Evolutionary conservation across 2,113 vertebrate genomes (phyloP).

Genomic region (Cheirogaleus medius): DNA sequence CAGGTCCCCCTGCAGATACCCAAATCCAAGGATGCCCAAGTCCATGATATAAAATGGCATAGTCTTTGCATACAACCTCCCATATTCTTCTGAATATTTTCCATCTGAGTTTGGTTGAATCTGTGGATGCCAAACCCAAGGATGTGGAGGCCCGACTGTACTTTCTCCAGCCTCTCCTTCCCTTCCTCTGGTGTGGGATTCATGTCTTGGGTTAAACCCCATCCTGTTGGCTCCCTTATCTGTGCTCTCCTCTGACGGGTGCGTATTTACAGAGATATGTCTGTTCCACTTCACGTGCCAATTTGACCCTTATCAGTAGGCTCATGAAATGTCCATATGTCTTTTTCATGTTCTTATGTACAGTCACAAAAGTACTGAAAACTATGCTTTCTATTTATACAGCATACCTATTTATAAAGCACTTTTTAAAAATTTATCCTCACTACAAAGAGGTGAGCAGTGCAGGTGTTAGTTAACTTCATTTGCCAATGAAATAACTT

Average conservation of each 20-base stretch:
- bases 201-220: background rate
- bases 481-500: background rate
- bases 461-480: background rate
- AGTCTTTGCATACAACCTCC: background rate
- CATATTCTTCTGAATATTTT: background rate
- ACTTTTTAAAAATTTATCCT: background rate
- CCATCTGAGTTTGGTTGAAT: background rate
- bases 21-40: background rate
- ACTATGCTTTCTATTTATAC: background rate
- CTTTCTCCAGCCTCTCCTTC: background rate
- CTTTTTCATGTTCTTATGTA: background rate
- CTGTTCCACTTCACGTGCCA: background rate
- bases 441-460: background rate
- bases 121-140: background rate
- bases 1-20: background rate
- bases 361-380: background rate
- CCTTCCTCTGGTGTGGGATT: background rate
- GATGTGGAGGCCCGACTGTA: background rate
- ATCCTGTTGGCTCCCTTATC: background rate
- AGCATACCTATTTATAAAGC: background rate
- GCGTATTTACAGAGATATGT: background rate
- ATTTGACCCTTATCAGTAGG: background rate
- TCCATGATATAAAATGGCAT: background rate
- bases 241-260: fast-evolving
- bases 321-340: background rate